Percentiles rank a stretch among this genome's conserved stretches.
Evolutionary conservation across 2,113 vertebrate genomes (phyloP).

Genomic region (Xyrauchen texanus): DNA sequence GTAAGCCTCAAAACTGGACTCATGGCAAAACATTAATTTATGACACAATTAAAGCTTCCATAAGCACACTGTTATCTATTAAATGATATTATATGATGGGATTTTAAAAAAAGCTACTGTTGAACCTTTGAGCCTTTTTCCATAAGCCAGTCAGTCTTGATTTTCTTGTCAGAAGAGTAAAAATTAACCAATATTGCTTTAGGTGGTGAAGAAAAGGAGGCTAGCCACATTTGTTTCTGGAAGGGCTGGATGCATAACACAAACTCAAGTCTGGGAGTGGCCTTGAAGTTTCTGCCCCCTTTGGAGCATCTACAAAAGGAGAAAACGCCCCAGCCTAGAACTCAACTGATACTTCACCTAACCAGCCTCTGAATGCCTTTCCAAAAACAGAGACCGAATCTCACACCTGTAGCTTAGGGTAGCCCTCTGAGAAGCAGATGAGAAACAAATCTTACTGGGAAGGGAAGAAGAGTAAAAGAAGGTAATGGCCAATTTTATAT

Average conservation of each 20-base stretch:
- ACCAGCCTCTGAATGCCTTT: constrained; percentile 15
- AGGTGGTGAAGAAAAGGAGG: too few relatives aligned
- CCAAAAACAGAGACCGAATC: constrained; percentile 52
- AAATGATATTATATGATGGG: too few relatives aligned
- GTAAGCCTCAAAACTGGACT: too few relatives aligned
- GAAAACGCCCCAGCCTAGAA: too few relatives aligned
- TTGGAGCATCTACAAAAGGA: not conserved
- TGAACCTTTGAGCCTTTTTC: too few relatives aligned
- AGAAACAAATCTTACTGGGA: constrained; percentile 94
- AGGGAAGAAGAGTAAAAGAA: constrained; percentile 88
- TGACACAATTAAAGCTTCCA: too few relatives aligned
- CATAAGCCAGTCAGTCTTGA: too few relatives aligned
- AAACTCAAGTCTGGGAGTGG: not conserved
- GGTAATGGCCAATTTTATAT: constrained; percentile 90
- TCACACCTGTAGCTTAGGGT: constrained; percentile 77
- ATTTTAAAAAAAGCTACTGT: too few relatives aligned
- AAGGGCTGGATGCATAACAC: not conserved
- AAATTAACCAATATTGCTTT: not conserved
- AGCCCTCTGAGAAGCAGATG: constrained; percentile 88
- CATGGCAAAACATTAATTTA: too few relatives aligned
- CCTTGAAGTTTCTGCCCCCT: not conserved
- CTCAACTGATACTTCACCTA: not conserved
- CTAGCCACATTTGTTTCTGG: not conserved
- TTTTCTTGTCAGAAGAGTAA: not conserved
- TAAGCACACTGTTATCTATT: too few relatives aligned